Evolutionary conservation across 2,113 vertebrate species (phyloP).

Genomic region (Lota lota): DNA sequence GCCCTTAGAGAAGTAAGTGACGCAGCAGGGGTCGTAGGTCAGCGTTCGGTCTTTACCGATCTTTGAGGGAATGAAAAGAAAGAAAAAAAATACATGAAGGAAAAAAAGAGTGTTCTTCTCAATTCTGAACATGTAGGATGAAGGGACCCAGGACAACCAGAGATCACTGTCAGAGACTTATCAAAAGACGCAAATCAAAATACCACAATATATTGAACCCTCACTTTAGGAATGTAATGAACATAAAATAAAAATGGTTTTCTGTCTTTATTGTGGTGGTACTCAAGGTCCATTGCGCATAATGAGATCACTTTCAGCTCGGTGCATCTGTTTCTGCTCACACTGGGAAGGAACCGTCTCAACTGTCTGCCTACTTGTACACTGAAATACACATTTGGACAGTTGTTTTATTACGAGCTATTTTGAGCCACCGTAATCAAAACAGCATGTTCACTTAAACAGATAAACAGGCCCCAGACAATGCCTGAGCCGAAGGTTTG

Average conservation of each 20-base stretch:
- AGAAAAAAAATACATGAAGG: conserved; percentile 21
- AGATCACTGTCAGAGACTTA: conserved; percentile 24
- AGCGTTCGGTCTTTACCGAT: conserved; percentile 89
- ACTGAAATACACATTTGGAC: conserved; percentile 38
- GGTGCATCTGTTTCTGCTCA: conserved; percentile 67
- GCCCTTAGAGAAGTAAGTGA: conserved; percentile 95
- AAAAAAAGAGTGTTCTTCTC: conserved; percentile 34
- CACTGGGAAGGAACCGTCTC: conserved; percentile 32
- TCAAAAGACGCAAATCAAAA: conserved; percentile 51
- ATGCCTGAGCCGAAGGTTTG: conserved; percentile 47
- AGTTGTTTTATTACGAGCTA: conserved; percentile 51
- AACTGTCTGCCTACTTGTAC: conserved; percentile 27
- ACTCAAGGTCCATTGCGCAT: conserved; percentile 57
- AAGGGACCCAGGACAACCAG: conserved; percentile 23
- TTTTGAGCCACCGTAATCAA: conserved; percentile 58
- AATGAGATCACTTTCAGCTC: conserved; percentile 46
- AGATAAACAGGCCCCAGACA: conserved; percentile 50
- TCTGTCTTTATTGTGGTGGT: conserved; percentile 54
- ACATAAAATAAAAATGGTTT: conserved; percentile 24
- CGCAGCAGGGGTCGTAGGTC: conserved; percentile 91
- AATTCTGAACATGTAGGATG: conserved; percentile 32
- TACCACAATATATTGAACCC: conserved; percentile 35
- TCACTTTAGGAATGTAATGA: conserved; percentile 38
- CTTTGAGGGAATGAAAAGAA: conserved; percentile 53
- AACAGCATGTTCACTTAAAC: conserved; percentile 60